Conservation (phyloP, 2,888 invertebrate genomes). For the Hypsopygia costalis region DNA sequence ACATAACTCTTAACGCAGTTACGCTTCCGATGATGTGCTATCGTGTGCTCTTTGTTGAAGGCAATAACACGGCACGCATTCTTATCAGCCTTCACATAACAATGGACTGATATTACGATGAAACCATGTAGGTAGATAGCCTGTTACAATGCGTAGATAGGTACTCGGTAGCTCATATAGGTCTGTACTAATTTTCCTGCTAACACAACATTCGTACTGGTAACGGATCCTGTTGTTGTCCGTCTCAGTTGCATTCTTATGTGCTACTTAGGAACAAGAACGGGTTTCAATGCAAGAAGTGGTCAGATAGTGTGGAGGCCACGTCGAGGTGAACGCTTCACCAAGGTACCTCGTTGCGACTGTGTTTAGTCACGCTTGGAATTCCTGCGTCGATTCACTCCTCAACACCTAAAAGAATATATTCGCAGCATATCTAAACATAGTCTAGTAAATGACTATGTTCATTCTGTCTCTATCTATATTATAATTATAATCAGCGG, state of each 20-base stretch:
- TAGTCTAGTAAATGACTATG: no score
- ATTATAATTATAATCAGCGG: no score
- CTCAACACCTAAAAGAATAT: constrained; percentile 44
- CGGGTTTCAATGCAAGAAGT: constrained; percentile 68
- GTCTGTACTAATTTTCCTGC: background rate
- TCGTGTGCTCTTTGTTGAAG: constrained; percentile 27
- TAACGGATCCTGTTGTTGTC: constrained; percentile 6
- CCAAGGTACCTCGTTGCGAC: constrained; percentile 44
- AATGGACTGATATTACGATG: constrained; percentile 7
- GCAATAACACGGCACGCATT: constrained; percentile 38
- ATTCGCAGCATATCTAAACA: constrained; percentile 27
- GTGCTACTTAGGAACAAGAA: constrained; percentile 49
- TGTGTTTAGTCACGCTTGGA: constrained; percentile 67
- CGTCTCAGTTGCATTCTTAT: constrained; percentile 35
- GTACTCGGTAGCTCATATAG: constrained; percentile 1
- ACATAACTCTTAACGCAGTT: no score
- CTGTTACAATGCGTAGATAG: no score
- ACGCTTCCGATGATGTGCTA: constrained; percentile 15
- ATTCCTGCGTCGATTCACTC: constrained; percentile 50
- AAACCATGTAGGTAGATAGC: constrained; percentile 10
- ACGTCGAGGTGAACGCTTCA: constrained; percentile 63
- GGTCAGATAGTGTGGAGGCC: constrained; percentile 61
- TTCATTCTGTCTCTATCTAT: no score
- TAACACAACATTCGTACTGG: background rate
- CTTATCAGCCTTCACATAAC: constrained; percentile 37